Evolutionary conservation across 1,140 invertebrate species (phyloP).

Genomic region (Drosophila takahashii): DNA sequence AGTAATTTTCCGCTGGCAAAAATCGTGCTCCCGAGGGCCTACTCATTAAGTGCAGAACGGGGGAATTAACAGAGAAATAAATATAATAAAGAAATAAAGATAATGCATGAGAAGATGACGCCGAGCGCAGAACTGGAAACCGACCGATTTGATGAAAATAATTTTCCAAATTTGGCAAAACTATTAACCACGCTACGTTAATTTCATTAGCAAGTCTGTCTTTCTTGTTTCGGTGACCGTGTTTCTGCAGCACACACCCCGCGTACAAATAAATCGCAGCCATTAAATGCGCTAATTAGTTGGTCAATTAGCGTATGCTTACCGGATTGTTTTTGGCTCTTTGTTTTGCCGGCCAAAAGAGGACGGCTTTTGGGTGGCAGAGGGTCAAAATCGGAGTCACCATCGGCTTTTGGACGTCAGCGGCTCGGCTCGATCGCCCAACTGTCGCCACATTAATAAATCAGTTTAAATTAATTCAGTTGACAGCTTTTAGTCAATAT

Average conservation of each 20-base stretch:
- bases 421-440: slow-evolving; percentile 30
- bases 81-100: slow-evolving; percentile 42
- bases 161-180: slow-evolving; percentile 80
- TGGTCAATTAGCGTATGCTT: slow-evolving; percentile 75
- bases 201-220: slow-evolving; percentile 72
- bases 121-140: slow-evolving; percentile 27
- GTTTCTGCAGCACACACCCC: slow-evolving; percentile 36
- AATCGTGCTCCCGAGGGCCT: slow-evolving; percentile 35
- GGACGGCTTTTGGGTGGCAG: slow-evolving; percentile 2
- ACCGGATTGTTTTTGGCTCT: slow-evolving; percentile 61
- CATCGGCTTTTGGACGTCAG: slow-evolving; percentile 44
- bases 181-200: slow-evolving; percentile 81
- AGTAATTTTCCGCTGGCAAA: slow-evolving; percentile 55
- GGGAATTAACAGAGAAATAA: slow-evolving; percentile 68
- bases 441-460: slow-evolving; percentile 72
- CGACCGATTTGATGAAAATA: slow-evolving; percentile 51
- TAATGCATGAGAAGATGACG: slow-evolving; percentile 28
- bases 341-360: slow-evolving; percentile 25
- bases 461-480: slow-evolving; percentile 68
- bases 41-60: slow-evolving; percentile 54
- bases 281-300: slow-evolving; percentile 80
- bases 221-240: slow-evolving; percentile 66
- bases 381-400: slow-evolving; percentile 2
- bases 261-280: slow-evolving; percentile 21
- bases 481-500: slow-evolving; percentile 50